Evolutionary conservation across 2,113 vertebrate species (phyloP), one percentile per base, ranked within the genome.

Genomic region (Protobothrops flavoviridis): DNA sequence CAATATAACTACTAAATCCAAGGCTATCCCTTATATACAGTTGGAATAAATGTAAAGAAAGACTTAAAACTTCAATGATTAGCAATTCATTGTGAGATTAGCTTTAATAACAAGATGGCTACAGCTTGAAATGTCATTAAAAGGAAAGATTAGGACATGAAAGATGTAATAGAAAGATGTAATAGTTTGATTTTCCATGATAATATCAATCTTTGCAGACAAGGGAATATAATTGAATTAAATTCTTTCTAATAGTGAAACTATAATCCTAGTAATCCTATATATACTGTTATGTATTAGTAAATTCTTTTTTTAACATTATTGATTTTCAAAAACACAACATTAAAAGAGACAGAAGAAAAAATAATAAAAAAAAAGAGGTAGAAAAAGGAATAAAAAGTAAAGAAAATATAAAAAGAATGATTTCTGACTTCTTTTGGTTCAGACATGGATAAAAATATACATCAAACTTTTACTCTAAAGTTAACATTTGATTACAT

Each of bases 1-100:
- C 94, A 96, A 91, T 94, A 94, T 94, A 29, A 39, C 61, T 55
- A 4, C 48, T 87, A 93, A 96, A 96, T 95, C 92, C 90, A 94
- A 93, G 26, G 59, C 23, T 85, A 95, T 94, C 81, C 94, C 29
- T 92, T 88, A 88, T 89, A 89, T 93, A 95, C 93, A 95, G 89
- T 92, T 94, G 59, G 92, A 95, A 97, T 91, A 93, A 81, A 59
- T 43, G 57, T 57, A 50, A 92, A 95, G 94, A 94, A 7, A 26
- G 93, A 94, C 94, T 94, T 96, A 85, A 59, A 87, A 94, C 93
- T 53, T 93, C 3, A 96, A 94, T 52, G 59, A 95, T 91, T 0
- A n/a, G 24, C 11, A 89, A 50, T 59, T 94, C 11, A 13, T 55
- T 3, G 17, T 50, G 86, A 69, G 61, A 26, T 74, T 59, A 86